Evolutionary conservation across 2,113 vertebrate species (phyloP).

Genomic region (Scolopax mira): DNA sequence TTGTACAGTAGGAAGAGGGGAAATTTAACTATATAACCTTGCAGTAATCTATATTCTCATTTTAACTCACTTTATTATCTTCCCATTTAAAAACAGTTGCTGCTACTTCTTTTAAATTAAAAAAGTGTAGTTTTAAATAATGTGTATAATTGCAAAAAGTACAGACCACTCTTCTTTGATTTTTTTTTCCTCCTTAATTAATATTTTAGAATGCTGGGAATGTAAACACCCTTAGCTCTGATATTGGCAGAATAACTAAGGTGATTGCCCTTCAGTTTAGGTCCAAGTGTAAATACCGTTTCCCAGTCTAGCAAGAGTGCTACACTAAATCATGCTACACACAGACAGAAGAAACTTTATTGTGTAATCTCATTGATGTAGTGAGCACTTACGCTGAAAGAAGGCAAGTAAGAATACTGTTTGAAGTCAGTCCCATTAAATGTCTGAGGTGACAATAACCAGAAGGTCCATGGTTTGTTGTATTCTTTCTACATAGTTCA

Average conservation of each 20-base stretch:
- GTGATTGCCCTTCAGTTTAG: neutral
- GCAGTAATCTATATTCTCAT: neutral
- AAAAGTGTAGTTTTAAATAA: neutral
- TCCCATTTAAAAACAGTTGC: neutral
- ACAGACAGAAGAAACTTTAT: neutral
- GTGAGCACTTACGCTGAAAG: neutral
- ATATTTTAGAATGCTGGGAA: neutral
- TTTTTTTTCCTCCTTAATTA: neutral
- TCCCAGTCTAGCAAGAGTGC: neutral
- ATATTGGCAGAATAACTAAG: neutral
- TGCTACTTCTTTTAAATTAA: neutral
- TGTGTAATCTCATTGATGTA: neutral
- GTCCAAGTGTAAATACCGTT: neutral
- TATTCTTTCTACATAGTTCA: neutral
- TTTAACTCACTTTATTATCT: neutral
- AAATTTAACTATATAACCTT: neutral
- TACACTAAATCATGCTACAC: neutral
- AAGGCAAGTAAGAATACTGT: neutral
- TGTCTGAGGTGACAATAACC: conserved; percentile 32
- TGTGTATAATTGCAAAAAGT: neutral
- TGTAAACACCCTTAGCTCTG: neutral
- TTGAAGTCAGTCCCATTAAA: conserved; percentile 16
- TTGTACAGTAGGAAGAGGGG: neutral
- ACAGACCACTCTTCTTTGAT: neutral
- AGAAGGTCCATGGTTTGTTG: neutral